A percentile compares a stretch with the other conserved stretches of the same genome.
Conservation (phyloP, 2,888 invertebrate species). For the Thymelicus sylvestris region DNA sequence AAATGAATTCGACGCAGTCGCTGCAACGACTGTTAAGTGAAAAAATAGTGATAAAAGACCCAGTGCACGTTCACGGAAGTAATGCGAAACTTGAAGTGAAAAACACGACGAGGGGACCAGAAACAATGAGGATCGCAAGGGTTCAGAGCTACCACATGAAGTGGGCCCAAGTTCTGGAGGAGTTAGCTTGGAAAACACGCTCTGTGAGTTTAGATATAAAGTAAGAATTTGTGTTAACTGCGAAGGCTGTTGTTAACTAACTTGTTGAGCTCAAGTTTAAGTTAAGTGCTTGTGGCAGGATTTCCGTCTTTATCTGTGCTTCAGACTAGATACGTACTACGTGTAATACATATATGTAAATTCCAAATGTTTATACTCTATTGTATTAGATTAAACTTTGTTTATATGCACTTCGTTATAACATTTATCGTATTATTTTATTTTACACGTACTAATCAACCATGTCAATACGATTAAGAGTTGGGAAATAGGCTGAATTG, state of each 20-base stretch:
- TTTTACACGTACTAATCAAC: not conserved
- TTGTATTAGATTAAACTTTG: too few species aligned
- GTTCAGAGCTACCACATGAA: constrained; percentile 57
- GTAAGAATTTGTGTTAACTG: constrained; percentile 24
- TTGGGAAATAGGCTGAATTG: constrained; percentile 6
- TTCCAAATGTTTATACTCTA: not conserved
- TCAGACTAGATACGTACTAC: constrained; percentile 3
- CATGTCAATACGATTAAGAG: not conserved
- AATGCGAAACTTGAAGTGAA: constrained; percentile 39
- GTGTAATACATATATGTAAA: constrained; percentile 4
- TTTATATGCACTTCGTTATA: not conserved
- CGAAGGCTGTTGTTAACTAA: constrained; percentile 14
- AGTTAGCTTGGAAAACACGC: constrained; percentile 64
- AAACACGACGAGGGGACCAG: constrained; percentile 39
- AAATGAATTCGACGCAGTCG: constrained; percentile 54
- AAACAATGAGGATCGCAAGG: constrained; percentile 40
- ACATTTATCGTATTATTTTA: not conserved
- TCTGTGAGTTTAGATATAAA: constrained; percentile 56
- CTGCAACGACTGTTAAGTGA: constrained; percentile 51
- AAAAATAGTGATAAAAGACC: constrained; percentile 45
- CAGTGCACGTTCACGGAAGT: constrained; percentile 12
- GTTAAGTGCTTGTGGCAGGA: constrained; percentile 31
- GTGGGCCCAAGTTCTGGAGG: constrained; percentile 73
- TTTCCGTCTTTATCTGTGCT: not conserved
- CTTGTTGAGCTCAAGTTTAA: constrained; percentile 24